Percentiles rank a stretch among this genome's conserved stretches.
These are phyloP conservation scores for Apodemia mormo DNA, from an alignment of 2,888 invertebrate species.

Conservation along the genomic window DNA sequence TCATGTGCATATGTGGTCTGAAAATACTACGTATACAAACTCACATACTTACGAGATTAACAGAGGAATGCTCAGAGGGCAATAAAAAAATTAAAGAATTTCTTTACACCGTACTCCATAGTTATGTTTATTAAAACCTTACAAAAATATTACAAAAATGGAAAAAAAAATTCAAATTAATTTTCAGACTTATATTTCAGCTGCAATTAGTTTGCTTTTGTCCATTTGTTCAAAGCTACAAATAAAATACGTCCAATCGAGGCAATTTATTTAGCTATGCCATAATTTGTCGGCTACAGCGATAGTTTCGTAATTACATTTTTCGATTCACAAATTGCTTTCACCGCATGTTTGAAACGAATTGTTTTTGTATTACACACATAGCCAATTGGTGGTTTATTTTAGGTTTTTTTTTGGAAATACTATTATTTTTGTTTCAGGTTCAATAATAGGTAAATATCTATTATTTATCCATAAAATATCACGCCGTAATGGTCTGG, in stretches of 20 bases:
- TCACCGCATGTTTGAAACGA: slow-evolving; percentile 7
- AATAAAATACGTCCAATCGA: slow-evolving; percentile 10
- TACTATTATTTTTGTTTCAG: no score
- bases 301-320: slow-evolving; percentile 14
- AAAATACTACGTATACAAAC: background rate
- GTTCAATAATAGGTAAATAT: no score
- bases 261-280: slow-evolving; percentile 13
- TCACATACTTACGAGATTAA: background rate
- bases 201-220: slow-evolving; percentile 1
- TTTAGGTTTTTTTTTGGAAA: background rate
- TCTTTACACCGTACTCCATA: no score
- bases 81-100: no score
- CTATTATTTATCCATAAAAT: no score
- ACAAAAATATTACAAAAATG: background rate
- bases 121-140: background rate
- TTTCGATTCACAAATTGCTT: slow-evolving; percentile 15
- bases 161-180: background rate
- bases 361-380: slow-evolving; percentile 4
- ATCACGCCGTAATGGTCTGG: no score
- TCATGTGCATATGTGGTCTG: no score
- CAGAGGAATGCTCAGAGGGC: background rate
- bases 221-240: slow-evolving; percentile 11
- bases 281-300: slow-evolving; percentile 4
- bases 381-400: background rate
- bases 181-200: background rate